Base-by-base conservation (phyloP, 2,797 vertebrate genomes). In the Enteromius argenteus region DNA sequence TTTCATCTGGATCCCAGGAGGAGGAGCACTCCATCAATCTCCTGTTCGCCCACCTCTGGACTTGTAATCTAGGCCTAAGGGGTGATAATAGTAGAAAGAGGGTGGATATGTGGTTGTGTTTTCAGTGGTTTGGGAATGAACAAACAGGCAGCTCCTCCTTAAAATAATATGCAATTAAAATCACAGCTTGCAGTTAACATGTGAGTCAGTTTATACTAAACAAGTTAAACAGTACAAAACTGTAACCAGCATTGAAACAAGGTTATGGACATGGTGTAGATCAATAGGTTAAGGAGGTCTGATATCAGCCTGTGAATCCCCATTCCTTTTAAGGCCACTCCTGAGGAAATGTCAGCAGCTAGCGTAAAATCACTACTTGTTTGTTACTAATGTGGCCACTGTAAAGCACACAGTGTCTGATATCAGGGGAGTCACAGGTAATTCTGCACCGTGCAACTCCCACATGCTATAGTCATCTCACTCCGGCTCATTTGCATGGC, bases 1-100 rank as follows among this genome's bases (percentile, higher is more conserved):
- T 89, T 93, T 92, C 91, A 91, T 92, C 91, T 90, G 82, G n/a
- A 67, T 93, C 91, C 85, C 91, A 86, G 85, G 91, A 92, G 90
- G 80, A 91, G 85, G 23, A 77, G 27, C 37, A 60, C 53, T 27
- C 14, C 53, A 62, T 76, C n/a, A 78, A 62, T 78, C 75, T 30
- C 15, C 56, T 77, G 53, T 27, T 77, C 56, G 19, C 56, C 75
- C 15, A 78, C 4, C 35, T 17, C 23, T 23, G 35, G 14, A 35
- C 74, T 42, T 56, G 2, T 68, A 37, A 39, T 68, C 35, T 62
- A 44, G 37, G 15, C 15, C 9, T 44, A 46, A 46, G 14, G 73
- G 21, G 53, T 46, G 15, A 30, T 46, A 32, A 62, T 13, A 14
- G n/a, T 30, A 30, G 37, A 76, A 76, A 60, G 8, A 14, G 58